Percentiles rank a stretch among this genome's conserved stretches.
Evolutionary conservation across 2,113 vertebrate genomes (phyloP).

Genomic region (Phycodurus eques): DNA sequence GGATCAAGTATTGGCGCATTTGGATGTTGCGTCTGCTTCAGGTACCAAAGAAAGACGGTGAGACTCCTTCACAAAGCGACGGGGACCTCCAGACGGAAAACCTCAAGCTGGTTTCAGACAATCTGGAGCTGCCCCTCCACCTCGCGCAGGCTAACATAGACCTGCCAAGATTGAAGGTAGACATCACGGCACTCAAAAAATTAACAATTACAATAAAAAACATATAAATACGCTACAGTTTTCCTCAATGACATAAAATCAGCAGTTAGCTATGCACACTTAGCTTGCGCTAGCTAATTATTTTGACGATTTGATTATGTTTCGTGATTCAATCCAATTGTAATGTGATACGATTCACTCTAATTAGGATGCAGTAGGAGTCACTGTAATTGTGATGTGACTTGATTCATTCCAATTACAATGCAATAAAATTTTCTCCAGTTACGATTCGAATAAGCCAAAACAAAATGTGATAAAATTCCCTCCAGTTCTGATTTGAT

Average conservation of each 20-base stretch:
- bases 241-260: too few species aligned
- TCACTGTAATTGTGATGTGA: not conserved
- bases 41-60: slow-evolving; percentile 80
- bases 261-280: too few species aligned
- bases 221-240: too few species aligned
- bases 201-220: not conserved
- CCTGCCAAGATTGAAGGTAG: slow-evolving; percentile 88
- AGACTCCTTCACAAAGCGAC: slow-evolving; percentile 76
- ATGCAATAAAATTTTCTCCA: too few species aligned
- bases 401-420: too few species aligned
- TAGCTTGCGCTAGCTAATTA: too few species aligned
- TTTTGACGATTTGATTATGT: too few species aligned
- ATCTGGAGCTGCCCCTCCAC: slow-evolving; percentile 88
- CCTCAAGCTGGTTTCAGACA: slow-evolving; percentile 87
- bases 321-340: not conserved
- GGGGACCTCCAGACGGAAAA: slow-evolving; percentile 84
- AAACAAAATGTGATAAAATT: too few species aligned
- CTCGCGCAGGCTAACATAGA: slow-evolving; percentile 88
- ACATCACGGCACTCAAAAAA: not conserved
- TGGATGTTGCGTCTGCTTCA: slow-evolving; percentile 39
- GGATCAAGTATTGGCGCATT: not conserved
- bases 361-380: not conserved
- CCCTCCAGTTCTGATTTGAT: too few species aligned
- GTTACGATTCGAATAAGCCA: too few species aligned
- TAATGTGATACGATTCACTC: not conserved